Conservation (phyloP, 2,888 invertebrate species). For the Cantharis nigra region DNA sequence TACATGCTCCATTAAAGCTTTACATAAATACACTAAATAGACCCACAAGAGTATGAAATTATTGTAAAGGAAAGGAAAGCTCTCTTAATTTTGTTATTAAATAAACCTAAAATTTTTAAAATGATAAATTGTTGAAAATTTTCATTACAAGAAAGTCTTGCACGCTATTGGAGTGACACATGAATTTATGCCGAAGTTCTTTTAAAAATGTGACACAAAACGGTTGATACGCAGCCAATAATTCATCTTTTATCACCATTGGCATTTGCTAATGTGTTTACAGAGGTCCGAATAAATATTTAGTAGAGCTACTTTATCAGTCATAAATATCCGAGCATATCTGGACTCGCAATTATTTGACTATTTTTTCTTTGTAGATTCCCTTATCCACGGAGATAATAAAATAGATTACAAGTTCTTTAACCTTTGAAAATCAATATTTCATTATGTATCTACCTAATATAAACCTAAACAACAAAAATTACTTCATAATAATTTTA, state of each 20-base stretch:
- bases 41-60: neutral
- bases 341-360: conserved; percentile 1
- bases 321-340: neutral
- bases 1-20: neutral
- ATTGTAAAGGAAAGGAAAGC: neutral
- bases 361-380: conserved; percentile 2
- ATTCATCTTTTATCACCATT: conserved; percentile 17
- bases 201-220: neutral
- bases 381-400: conserved; percentile 12
- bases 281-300: conserved; percentile 13
- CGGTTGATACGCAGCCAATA: conserved; percentile 10
- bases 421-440: neutral
- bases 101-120: neutral
- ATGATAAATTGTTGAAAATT: neutral
- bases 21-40: neutral
- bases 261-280: conserved; percentile 17
- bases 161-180: neutral
- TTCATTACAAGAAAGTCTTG: neutral
- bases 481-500: neutral
- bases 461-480: neutral
- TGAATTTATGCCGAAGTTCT: neutral
- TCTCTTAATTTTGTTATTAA: neutral
- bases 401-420: conserved; percentile 8
- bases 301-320: conserved; percentile 3
- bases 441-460: neutral